A percentile compares a stretch with the other conserved stretches of the same genome.
Conservation (phyloP, 2,797 vertebrate genomes). For the Cyclura pinguis region DNA sequence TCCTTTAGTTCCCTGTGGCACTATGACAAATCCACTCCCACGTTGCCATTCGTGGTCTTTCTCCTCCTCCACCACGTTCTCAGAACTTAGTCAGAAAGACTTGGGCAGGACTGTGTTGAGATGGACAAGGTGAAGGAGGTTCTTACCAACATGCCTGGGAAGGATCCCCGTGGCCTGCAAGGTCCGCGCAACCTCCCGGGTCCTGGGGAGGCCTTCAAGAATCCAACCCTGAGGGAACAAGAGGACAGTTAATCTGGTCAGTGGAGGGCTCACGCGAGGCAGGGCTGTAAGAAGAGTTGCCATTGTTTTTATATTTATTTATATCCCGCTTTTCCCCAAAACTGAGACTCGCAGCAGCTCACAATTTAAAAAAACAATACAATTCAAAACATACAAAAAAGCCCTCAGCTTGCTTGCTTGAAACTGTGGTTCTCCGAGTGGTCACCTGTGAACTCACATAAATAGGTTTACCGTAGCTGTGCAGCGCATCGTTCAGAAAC, state of each 20-base stretch:
- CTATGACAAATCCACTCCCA: background rate
- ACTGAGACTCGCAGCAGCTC: too few relatives aligned
- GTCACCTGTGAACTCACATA: too few relatives aligned
- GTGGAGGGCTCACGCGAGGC: too few relatives aligned
- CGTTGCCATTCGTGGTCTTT: background rate
- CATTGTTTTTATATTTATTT: too few relatives aligned
- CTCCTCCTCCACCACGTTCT: background rate
- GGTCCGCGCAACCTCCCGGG: conserved; percentile 83
- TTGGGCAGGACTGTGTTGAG: background rate
- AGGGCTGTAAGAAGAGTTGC: too few relatives aligned
- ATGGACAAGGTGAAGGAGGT: background rate
- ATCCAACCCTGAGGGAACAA: conserved; percentile 89
- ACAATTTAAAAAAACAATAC: too few relatives aligned
- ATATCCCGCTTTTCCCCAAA: too few relatives aligned
- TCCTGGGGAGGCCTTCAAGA: conserved; percentile 88
- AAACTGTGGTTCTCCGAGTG: too few relatives aligned
- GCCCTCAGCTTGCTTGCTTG: too few relatives aligned
- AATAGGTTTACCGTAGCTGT: too few relatives aligned
- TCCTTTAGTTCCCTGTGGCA: background rate
- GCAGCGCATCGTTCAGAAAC: too few relatives aligned
- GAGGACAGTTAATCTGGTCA: conserved; percentile 23
- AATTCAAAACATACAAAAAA: too few relatives aligned
- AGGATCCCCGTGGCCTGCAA: conserved; percentile 85
- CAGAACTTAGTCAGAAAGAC: background rate
- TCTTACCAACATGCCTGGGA: conserved; percentile 91